A percentile compares a stretch with the other conserved stretches of the same genome.
Conservation (phyloP, 2,797 vertebrate species). For the Chelmon rostratus region DNA sequence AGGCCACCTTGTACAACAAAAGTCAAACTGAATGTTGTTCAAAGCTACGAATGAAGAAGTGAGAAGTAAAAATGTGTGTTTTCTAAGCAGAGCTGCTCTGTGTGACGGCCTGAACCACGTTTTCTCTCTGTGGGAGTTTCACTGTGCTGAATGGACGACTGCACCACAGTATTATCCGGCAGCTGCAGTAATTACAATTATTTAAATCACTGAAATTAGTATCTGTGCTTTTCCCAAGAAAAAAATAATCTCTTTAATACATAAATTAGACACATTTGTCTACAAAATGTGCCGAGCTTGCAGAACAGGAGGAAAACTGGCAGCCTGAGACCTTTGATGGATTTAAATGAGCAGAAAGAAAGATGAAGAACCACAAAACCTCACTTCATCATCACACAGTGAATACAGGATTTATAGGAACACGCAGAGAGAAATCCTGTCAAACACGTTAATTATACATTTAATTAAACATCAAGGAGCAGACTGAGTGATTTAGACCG, state of each 20-base stretch:
- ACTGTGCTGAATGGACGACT: slow-evolving; percentile 59
- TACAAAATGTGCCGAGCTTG: slow-evolving; percentile 31
- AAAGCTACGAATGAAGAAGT: neutral
- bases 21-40: neutral
- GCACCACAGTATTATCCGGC: slow-evolving; percentile 32
- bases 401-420: neutral
- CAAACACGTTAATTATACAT: neutral
- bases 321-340: slow-evolving; percentile 10
- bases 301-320: slow-evolving; percentile 28
- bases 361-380: neutral
- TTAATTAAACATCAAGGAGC: neutral
- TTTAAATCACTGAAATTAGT: slow-evolving; percentile 60
- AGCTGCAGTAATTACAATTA: slow-evolving; percentile 55
- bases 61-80: slow-evolving; percentile 25
- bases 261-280: slow-evolving; percentile 54
- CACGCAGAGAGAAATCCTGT: neutral
- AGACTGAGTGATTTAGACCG: neutral
- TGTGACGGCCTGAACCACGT: slow-evolving; percentile 1
- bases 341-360: slow-evolving; percentile 15
- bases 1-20: neutral
- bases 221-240: slow-evolving; percentile 41
- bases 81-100: slow-evolving; percentile 23
- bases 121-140: slow-evolving; percentile 40
- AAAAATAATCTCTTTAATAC: slow-evolving; percentile 46
- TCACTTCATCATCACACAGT: neutral